Base-by-base conservation (phyloP, 2,888 invertebrate species). In the Erebia ligea region DNA sequence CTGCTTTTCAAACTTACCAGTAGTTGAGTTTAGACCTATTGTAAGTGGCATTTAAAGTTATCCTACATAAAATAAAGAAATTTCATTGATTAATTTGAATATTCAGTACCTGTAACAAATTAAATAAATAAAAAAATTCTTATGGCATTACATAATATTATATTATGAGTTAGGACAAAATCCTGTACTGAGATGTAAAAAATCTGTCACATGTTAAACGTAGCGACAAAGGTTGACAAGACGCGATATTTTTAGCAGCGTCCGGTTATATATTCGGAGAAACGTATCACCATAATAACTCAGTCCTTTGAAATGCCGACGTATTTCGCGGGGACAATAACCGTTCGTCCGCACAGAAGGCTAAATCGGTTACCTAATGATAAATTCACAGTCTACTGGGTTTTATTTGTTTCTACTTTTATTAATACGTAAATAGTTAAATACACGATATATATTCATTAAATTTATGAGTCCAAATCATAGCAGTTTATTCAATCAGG, bases 201-300 rank as follows among this genome's bases (percentile, higher is more conserved):
- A 52, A 52, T 52, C 52, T n/a, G n/a, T 52, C 52, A n/a, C 52
- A 42, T 45, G 21, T 45, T 45, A 58, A 48, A 58, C 48, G 48
- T 34, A 66, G 59, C 63, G 69, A 69, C 63, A 73, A 71, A 71
- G 70, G 54, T 67, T 66, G 69, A 71, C 73, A 71, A 68, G 54
- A 68, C 52, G 58, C 66, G 61, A 69, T 71, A 72, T 69, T 71
- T 73, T 72, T 71, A 69, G 66, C 65, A 54, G 50, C 63, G 59
- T 72, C 66, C 65, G 48, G 68, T 71, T 71, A 75, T 71, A 71
- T 75, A 74, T 73, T 75, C 70, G 62, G 59, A 69, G 72, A 73
- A 73, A 74, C 52, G 71, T 74, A 75, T 75, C 64, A 61, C 69
- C 73, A 58, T 72, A 75, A 76, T 76, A 74, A 74, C 68, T 76